Evolutionary conservation across 2,797 vertebrate genomes (phyloP).

Genomic region (Xiphophorus birchmanni): DNA sequence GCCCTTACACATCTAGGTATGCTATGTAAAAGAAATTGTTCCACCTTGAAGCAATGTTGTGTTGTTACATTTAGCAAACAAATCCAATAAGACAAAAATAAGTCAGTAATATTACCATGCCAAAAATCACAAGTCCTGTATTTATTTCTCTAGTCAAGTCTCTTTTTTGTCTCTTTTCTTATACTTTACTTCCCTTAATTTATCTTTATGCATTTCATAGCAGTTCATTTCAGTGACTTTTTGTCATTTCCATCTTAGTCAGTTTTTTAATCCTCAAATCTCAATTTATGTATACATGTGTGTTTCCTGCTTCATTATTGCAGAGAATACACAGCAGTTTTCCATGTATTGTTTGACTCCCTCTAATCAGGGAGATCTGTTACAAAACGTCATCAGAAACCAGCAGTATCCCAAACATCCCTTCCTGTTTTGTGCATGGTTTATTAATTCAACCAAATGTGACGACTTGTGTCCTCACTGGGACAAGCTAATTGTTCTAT

Average conservation of each 20-base stretch:
- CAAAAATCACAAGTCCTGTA: not conserved
- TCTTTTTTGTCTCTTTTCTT: not conserved
- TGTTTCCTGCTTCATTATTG: not conserved
- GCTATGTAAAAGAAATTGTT: constrained; percentile 23
- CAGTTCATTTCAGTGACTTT: not conserved
- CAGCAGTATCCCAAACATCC: not conserved
- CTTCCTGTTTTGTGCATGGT: not conserved
- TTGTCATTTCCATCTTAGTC: not conserved
- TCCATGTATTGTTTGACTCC: not conserved
- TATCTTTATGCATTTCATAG: not conserved
- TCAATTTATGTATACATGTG: not conserved
- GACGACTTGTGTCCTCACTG: no score
- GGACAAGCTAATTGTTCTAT: not conserved
- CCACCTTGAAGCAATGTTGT: constrained; percentile 10
- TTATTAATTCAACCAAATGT: not conserved
- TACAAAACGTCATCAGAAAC: not conserved
- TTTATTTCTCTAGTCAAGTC: not conserved
- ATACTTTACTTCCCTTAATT: not conserved
- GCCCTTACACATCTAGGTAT: not conserved
- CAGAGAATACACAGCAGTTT: not conserved
- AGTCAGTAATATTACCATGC: not conserved
- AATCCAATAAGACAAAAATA: not conserved
- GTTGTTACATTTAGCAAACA: not conserved
- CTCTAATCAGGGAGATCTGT: not conserved
- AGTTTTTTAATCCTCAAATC: not conserved